Conservation (phyloP, 92 coral and sea anemone species). For the Porites rus region DNA sequence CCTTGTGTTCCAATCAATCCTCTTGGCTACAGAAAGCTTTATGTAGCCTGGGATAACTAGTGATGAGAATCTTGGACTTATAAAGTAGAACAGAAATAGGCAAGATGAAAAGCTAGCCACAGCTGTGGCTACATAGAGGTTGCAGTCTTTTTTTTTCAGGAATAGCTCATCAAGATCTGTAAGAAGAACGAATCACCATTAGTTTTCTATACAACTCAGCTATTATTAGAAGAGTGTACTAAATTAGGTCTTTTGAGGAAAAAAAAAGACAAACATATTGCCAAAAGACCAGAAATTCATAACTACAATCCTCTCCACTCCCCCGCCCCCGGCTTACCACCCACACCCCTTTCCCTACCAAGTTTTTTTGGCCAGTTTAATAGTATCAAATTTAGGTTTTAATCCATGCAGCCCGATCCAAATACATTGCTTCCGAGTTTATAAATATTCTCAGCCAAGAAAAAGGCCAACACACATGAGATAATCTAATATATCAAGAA, state of each 20-base stretch:
- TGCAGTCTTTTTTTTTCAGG: background rate
- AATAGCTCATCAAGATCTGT: conserved; percentile 1
- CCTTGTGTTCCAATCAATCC: conserved; percentile 96
- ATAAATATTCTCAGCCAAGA: background rate
- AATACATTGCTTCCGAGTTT: background rate
- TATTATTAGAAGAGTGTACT: too few species aligned
- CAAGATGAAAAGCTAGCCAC: conserved; percentile 30
- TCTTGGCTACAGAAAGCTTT: conserved; percentile 58
- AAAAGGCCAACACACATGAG: too few species aligned
- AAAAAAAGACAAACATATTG: too few species aligned
- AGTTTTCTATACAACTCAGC: background rate
- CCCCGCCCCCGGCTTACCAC: background rate
- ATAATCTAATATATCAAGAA: background rate
- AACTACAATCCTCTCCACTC: background rate
- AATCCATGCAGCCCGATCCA: background rate
- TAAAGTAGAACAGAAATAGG: conserved; percentile 46
- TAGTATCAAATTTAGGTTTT: too few species aligned
- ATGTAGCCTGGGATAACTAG: conserved; percentile 50
- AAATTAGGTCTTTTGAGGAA: too few species aligned
- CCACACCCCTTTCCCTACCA: background rate
- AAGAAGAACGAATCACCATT: background rate
- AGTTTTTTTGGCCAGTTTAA: too few species aligned
- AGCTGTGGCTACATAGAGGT: background rate
- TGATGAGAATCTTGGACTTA: conserved; percentile 71
- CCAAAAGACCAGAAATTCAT: too few species aligned